phyloP scores from a whole-genome alignment of 2,797 vertebrate species.

The Heteromormyrus szaboi region DNA sequence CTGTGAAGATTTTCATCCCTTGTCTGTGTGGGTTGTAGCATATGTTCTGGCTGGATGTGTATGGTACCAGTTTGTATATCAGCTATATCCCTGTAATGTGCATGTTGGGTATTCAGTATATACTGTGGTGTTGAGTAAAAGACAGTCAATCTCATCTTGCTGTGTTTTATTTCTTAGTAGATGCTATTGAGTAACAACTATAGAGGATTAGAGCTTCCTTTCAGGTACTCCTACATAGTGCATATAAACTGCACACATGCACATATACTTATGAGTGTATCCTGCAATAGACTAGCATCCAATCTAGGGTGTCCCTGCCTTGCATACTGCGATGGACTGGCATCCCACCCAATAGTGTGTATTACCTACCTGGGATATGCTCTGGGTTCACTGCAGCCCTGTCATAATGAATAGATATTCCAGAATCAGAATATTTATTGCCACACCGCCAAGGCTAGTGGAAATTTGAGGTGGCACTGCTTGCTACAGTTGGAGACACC shows the following conservation, averaged over 20 bases:
- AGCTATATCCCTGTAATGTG: neutral
- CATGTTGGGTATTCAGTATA: neutral
- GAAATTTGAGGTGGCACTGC: neutral
- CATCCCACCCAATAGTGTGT: neutral
- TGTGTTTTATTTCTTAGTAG: neutral
- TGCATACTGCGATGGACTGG: neutral
- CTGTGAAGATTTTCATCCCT: neutral
- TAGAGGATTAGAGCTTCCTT: neutral
- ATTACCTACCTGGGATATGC: neutral
- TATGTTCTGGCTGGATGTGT: neutral
- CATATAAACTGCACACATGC: neutral
- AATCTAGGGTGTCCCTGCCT: neutral
- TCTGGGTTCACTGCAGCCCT: neutral
- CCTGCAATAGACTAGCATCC: neutral
- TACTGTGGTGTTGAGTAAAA: neutral
- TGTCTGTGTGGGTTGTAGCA: neutral
- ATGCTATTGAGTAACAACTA: neutral
- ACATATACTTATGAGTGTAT: neutral
- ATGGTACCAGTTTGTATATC: neutral
- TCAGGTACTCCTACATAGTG: neutral
- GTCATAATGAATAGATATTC: neutral
- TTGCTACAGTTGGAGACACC: neutral
- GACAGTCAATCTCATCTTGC: neutral
- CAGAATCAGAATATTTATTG: neutral
- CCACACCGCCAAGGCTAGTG: neutral